Evolutionary conservation across 2,888 invertebrate species (phyloP).

Genomic region (Drosophila fungiperda): DNA sequence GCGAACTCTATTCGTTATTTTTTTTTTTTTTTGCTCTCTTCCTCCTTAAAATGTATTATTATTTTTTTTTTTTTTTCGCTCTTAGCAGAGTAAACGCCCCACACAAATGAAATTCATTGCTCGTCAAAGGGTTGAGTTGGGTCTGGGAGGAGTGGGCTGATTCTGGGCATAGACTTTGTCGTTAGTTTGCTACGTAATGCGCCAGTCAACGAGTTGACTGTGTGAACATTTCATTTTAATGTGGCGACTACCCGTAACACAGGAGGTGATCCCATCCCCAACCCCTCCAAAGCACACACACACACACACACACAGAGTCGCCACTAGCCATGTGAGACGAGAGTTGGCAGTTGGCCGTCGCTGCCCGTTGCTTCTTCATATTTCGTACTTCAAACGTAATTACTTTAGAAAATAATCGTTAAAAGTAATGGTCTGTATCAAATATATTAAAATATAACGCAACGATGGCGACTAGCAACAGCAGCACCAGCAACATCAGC

Average conservation of each 20-base stretch:
- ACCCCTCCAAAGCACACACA: neutral
- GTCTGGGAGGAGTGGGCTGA: neutral
- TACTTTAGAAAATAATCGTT: slow-evolving; percentile 84
- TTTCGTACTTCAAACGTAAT: slow-evolving; percentile 83
- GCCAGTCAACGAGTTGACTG: slow-evolving; percentile 55
- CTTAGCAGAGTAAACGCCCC: slow-evolving; percentile 6
- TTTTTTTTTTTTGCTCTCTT: neutral
- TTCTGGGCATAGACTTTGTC: slow-evolving; percentile 63
- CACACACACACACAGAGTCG: neutral
- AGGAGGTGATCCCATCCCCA: slow-evolving; percentile 1
- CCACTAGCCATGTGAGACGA: slow-evolving; percentile 57
- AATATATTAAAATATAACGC: slow-evolving; percentile 84
- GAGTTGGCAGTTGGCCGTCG: slow-evolving; percentile 41
- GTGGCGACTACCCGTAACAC: slow-evolving; percentile 47
- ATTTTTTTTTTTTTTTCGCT: slow-evolving; percentile 12
- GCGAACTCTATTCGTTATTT: slow-evolving; percentile 12
- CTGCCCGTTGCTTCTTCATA: slow-evolving; percentile 73
- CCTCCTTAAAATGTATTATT: neutral
- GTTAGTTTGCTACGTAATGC: slow-evolving; percentile 49
- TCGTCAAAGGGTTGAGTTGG: slow-evolving; percentile 49
- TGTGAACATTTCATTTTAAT: slow-evolving; percentile 80
- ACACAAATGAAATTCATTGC: slow-evolving; percentile 63
- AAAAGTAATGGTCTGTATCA: slow-evolving; percentile 84
- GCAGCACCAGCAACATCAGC: neutral
- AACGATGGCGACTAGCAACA: slow-evolving; percentile 52